Evolutionary conservation across 2,888 invertebrate species (phyloP).

Genomic region (Argyra leucocephala): DNA sequence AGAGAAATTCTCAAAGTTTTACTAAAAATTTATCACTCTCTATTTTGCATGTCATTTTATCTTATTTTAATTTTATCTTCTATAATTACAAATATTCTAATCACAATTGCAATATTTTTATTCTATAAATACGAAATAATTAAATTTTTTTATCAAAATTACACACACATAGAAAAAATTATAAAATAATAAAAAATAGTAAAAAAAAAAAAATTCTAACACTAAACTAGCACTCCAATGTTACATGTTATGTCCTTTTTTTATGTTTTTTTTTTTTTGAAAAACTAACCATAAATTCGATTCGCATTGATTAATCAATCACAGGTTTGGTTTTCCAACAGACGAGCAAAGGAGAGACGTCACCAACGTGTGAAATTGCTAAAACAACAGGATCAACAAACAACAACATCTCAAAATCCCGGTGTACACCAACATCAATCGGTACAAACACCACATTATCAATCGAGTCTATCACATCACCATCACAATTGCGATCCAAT

Average conservation of each 20-base stretch:
- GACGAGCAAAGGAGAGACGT: conserved; percentile 95
- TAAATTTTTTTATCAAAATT: not conserved
- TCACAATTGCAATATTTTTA: not conserved
- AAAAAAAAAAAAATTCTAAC: not conserved
- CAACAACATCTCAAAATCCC: conserved; percentile 24
- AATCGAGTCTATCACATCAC: conserved; percentile 7
- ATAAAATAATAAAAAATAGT: too few relatives aligned
- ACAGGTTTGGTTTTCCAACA: conserved; percentile 99
- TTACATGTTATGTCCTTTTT: conserved; percentile 16
- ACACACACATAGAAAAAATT: too few relatives aligned
- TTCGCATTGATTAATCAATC: conserved; percentile 49
- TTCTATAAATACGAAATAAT: not conserved
- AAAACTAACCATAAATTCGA: conserved; percentile 43
- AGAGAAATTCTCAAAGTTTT: conserved; percentile 30
- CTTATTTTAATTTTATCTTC: conserved; percentile 16
- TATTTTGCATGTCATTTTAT: conserved; percentile 13
- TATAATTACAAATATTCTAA: conserved; percentile 20
- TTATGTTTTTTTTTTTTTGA: conserved; percentile 24
- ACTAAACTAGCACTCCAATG: not conserved
- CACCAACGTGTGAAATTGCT: conserved; percentile 92
- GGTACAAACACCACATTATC: not conserved
- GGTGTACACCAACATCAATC: conserved; percentile 30
- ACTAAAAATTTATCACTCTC: conserved; percentile 19
- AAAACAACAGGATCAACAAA: conserved; percentile 55
- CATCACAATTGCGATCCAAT: conserved; percentile 15